Evolutionary conservation across 2,113 vertebrate genomes (phyloP).

Genomic region (Calidris pygmaea): DNA sequence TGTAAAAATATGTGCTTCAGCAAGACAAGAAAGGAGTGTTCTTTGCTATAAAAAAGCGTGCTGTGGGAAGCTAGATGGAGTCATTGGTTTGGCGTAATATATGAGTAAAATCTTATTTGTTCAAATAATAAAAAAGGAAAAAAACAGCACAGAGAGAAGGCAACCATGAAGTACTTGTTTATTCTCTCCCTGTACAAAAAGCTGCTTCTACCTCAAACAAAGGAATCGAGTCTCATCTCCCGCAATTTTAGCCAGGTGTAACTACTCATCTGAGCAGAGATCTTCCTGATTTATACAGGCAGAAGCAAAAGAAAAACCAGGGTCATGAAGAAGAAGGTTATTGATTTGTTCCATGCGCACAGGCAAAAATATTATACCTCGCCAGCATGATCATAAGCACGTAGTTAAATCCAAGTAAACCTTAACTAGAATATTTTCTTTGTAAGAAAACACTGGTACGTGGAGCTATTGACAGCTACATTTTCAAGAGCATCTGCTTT

Average conservation of each 20-base stretch:
- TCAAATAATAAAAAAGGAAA: constrained; percentile 47
- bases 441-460: constrained; percentile 45
- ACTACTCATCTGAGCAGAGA: constrained; percentile 9
- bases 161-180: constrained; percentile 16
- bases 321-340: constrained; percentile 27
- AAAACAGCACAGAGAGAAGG: background rate
- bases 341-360: constrained; percentile 9
- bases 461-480: constrained; percentile 1
- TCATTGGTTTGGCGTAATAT: constrained; percentile 49
- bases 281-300: constrained; percentile 20
- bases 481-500: constrained; percentile 56
- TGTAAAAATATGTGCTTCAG: constrained; percentile 14
- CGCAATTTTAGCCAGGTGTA: background rate
- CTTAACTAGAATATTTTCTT: constrained; percentile 59
- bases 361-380: constrained; percentile 48
- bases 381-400: constrained; percentile 13
- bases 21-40: constrained; percentile 14
- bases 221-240: background rate
- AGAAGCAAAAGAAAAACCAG: constrained; percentile 9
- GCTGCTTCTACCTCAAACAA: constrained; percentile 38
- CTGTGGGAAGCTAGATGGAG: constrained; percentile 34
- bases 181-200: constrained; percentile 12
- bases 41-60: background rate
- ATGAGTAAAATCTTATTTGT: constrained; percentile 38
- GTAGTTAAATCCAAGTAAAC: constrained; percentile 22